These are phyloP conservation scores for Perdita meconis DNA, from an alignment of 2,888 invertebrate species.

Conservation along the genomic window DNA sequence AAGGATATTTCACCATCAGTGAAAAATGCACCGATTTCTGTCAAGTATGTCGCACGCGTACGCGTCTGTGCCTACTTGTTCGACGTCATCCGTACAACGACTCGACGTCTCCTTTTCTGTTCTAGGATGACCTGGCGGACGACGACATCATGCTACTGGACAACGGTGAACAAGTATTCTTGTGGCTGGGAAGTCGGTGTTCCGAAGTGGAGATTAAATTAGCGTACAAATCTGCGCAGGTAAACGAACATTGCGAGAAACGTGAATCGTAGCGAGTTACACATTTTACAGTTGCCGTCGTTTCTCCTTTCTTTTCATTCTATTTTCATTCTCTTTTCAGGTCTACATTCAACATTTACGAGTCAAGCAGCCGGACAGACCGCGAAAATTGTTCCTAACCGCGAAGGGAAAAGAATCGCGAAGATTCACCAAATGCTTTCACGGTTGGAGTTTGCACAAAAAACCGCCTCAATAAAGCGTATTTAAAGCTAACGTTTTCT, in stretches of 20 bases:
- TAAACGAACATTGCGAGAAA: too few species aligned
- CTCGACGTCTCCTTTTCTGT: neutral
- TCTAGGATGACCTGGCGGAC: constrained; percentile 98
- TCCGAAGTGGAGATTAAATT: constrained; percentile 99
- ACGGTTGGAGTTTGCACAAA: constrained; percentile 98
- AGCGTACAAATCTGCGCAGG: constrained; percentile 99
- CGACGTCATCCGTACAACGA: neutral
- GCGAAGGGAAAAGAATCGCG: constrained; percentile 98
- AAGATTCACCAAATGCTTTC: constrained; percentile 98
- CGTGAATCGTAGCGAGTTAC: too few species aligned
- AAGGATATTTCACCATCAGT: constrained; percentile 99
- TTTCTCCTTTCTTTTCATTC: too few species aligned
- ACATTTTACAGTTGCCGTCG: too few species aligned
- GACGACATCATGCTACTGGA: constrained; percentile 99
- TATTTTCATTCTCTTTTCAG: constrained; percentile 86
- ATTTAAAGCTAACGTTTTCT: neutral
- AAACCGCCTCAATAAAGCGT: constrained; percentile 88
- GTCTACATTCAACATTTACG: constrained; percentile 99
- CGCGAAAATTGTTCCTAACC: constrained; percentile 96
- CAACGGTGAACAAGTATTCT: constrained; percentile 98
- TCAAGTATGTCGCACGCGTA: constrained; percentile 87
- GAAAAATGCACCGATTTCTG: constrained; percentile 99
- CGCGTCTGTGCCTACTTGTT: neutral
- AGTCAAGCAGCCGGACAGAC: constrained; percentile 95
- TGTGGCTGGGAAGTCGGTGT: constrained; percentile 98